A percentile compares a stretch with the other conserved stretches of the same genome.
These are phyloP conservation scores for Camponotus fellah DNA, from an alignment of 2,888 invertebrate species.

Conservation along the genomic window DNA sequence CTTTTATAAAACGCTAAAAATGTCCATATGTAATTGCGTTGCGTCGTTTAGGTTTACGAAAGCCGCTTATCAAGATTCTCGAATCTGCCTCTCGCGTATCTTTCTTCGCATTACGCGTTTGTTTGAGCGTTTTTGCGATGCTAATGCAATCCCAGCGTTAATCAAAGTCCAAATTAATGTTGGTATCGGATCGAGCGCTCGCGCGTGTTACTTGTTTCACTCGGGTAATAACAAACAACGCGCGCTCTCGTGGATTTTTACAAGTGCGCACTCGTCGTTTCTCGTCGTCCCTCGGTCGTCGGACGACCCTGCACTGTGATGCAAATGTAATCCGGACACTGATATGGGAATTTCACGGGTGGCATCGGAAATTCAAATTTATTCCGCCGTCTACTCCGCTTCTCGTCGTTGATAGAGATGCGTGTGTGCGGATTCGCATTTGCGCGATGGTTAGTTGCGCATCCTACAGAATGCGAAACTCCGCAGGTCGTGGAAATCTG, in stretches of 20 bases:
- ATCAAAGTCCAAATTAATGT: constrained; percentile 54
- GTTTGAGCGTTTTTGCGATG: constrained; percentile 42
- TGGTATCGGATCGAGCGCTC: constrained; percentile 20
- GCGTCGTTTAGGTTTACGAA: constrained; percentile 2
- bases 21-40: not conserved
- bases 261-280: constrained; percentile 37
- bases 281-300: constrained; percentile 31
- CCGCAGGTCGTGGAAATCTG: constrained; percentile 44
- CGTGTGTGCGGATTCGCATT: not conserved
- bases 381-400: constrained; percentile 65
- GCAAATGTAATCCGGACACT: constrained; percentile 66
- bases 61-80: constrained; percentile 30
- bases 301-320: constrained; percentile 49
- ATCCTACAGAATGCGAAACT: constrained; percentile 35
- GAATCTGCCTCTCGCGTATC: not conserved
- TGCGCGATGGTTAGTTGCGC: not conserved
- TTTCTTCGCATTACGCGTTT: constrained; percentile 15
- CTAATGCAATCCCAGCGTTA: constrained; percentile 50
- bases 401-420: constrained; percentile 54
- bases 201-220: constrained; percentile 45
- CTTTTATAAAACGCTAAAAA: not conserved
- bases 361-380: constrained; percentile 70
- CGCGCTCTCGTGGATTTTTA: constrained; percentile 47
- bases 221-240: constrained; percentile 39
- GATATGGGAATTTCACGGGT: constrained; percentile 69